Base-by-base conservation (phyloP, 2,113 vertebrate genomes). In the Ciconia stormi region DNA sequence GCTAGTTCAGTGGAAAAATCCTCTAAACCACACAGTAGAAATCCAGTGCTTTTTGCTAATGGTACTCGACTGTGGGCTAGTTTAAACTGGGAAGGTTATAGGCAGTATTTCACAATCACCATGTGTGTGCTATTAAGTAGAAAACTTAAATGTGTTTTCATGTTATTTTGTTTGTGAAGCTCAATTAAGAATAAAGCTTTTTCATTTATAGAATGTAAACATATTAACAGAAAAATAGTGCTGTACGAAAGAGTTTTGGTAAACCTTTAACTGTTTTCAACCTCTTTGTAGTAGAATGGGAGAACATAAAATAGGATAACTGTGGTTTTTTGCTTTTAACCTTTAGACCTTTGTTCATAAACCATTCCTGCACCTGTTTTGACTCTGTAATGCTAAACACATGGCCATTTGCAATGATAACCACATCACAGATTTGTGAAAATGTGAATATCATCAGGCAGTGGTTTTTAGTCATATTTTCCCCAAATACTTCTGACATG, bases 361-460 rank as follows among this genome's bases (percentile, higher is more conserved):
- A 94, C 76, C 65, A 78, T 79, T 88, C 74, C 76, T 94, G 94
- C 96, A 94, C 93, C 96, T 97, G 96, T 95, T 97, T 92, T 80
- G 95, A 40, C 90, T 97, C 83, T 44, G 56, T 96, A 97, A 96
- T 74, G 83, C 83, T 47, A 70, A 97, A 89, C 97, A 97, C 66
- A 81, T 97, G 97, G 91, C 86, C 53, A 1, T 80, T 71, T 42
- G 44, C 82, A 85, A 26, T 86, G 93, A 95, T 80, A 79, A 72
- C 93, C 94, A 95, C 94, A 94, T 97, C 95, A 93, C 42, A 96
- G 95, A 86, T 40, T 32, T 46, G 25, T 49, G 40, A 80, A 88
- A 82, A 58, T 83, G 27, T 61, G 83, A 82, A 22, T 44, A 25
- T 85, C 87, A 73, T 88, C 90, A 76, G 80, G 47, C 76, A 46